phyloP scores from a whole-genome alignment of 2,888 invertebrate species.

The Calameuta pallipes region DNA sequence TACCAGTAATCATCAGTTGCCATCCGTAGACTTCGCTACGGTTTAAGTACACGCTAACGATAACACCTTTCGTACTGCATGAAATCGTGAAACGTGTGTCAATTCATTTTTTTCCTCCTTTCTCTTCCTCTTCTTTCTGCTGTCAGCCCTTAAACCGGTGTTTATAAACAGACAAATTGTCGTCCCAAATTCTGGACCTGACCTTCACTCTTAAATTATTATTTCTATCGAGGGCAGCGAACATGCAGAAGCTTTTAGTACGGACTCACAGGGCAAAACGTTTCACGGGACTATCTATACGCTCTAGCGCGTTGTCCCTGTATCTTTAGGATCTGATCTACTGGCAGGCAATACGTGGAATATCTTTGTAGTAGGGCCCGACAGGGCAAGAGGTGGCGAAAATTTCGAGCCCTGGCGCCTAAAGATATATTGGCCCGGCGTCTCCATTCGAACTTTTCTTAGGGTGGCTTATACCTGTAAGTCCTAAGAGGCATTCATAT shows the following conservation, averaged over 20 bases:
- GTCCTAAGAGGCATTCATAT: background rate
- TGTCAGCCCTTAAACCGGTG: background rate
- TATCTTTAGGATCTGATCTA: slow-evolving; percentile 55
- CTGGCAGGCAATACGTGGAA: slow-evolving; percentile 39
- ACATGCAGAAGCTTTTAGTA: slow-evolving; percentile 52
- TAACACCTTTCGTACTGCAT: background rate
- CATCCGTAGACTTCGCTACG: too few species aligned
- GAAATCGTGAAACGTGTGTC: background rate
- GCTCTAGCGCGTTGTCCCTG: slow-evolving; percentile 19
- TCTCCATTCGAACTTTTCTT: slow-evolving; percentile 19
- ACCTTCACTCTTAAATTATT: background rate
- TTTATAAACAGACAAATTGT: background rate
- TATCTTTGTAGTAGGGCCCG: slow-evolving; percentile 33
- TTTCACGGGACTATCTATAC: slow-evolving; percentile 11
- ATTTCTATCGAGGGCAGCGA: slow-evolving; percentile 7
- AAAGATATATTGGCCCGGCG: slow-evolving; percentile 53
- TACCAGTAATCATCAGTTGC: too few species aligned
- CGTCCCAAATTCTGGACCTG: background rate
- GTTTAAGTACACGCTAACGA: too few species aligned
- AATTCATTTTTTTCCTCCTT: background rate
- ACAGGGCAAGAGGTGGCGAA: slow-evolving; percentile 54
- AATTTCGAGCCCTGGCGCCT: slow-evolving; percentile 56
- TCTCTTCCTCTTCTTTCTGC: background rate
- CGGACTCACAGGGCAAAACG: slow-evolving; percentile 23
- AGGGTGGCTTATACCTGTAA: background rate